Evolutionary conservation across 2,888 invertebrate genomes (phyloP).

Genomic region (Taphrorychus bicolor): DNA sequence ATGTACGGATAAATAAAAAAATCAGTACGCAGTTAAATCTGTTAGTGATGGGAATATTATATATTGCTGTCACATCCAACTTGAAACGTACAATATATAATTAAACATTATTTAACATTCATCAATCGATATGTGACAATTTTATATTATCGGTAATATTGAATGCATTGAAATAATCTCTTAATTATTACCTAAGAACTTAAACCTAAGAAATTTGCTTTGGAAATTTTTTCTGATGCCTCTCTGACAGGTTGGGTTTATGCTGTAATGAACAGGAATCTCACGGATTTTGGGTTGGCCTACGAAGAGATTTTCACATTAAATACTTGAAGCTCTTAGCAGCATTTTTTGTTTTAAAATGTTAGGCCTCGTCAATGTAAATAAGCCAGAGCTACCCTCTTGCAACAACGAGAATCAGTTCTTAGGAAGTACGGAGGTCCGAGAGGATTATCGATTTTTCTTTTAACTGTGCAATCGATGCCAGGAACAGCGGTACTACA

Average conservation of each 20-base stretch:
- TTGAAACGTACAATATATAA: neutral
- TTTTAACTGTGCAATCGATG: too few relatives aligned
- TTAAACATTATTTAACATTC: constrained; percentile 47
- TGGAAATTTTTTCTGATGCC: neutral
- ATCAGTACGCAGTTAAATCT: neutral
- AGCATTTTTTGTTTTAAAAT: too few relatives aligned
- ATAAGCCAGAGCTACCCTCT: too few relatives aligned
- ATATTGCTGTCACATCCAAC: constrained; percentile 7
- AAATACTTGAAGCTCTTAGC: too few relatives aligned
- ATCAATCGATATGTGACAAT: constrained; percentile 57
- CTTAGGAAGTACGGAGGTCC: too few relatives aligned
- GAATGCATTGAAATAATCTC: constrained; percentile 40
- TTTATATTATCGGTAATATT: constrained; percentile 41
- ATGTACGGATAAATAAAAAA: neutral
- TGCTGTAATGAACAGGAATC: too few relatives aligned
- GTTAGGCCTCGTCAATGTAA: too few relatives aligned
- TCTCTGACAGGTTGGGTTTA: neutral
- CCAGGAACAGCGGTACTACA: too few relatives aligned
- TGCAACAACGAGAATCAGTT: too few relatives aligned
- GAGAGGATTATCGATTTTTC: too few relatives aligned
- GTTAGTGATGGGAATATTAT: neutral
- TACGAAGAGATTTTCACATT: too few relatives aligned
- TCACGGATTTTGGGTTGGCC: too few relatives aligned
- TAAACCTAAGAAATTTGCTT: neutral
- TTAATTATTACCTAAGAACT: constrained; percentile 46